These are phyloP conservation scores for Gracilinanus agilis DNA, from an alignment of 2,113 vertebrate genomes.

Conservation along the genomic window DNA sequence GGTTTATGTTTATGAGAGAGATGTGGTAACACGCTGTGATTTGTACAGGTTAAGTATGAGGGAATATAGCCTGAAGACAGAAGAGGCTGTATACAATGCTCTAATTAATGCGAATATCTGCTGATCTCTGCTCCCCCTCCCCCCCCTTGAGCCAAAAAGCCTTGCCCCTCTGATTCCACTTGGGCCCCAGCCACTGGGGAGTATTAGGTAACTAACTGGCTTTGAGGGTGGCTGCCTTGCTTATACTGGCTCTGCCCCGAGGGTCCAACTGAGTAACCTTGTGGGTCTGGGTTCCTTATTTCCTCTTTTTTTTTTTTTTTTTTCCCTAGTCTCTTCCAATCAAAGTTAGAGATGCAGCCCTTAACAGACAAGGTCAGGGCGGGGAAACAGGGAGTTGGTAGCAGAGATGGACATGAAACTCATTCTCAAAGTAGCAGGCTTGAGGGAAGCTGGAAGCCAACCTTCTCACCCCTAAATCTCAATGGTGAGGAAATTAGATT, in stretches of 20 bases:
- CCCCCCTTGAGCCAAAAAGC: conserved; percentile 59
- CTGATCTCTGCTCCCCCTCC: conserved; percentile 53
- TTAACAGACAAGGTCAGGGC: not conserved
- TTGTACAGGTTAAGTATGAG: conserved; percentile 50
- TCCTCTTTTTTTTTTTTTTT: not conserved
- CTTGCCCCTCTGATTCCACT: not conserved
- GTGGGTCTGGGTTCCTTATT: not conserved
- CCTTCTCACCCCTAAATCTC: not conserved
- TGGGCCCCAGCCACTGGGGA: conserved; percentile 40
- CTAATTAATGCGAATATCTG: conserved; percentile 73
- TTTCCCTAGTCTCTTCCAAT: not conserved
- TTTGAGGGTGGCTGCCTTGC: not conserved
- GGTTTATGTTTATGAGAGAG: conserved; percentile 56
- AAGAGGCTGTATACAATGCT: conserved; percentile 56
- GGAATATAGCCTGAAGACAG: conserved; percentile 58
- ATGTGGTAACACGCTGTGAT: conserved; percentile 69
- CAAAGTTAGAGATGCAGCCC: not conserved
- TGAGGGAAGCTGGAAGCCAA: not conserved
- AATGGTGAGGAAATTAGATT: not conserved
- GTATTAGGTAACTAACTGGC: conserved; percentile 44
- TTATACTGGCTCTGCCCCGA: not conserved
- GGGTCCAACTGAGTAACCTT: not conserved
- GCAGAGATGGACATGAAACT: not conserved
- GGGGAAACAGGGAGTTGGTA: not conserved
- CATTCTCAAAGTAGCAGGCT: not conserved